Percentiles rank a stretch among this genome's conserved stretches.
Evolutionary conservation across 2,797 vertebrate genomes (phyloP).

Genomic region (Choloepus didactylus): DNA sequence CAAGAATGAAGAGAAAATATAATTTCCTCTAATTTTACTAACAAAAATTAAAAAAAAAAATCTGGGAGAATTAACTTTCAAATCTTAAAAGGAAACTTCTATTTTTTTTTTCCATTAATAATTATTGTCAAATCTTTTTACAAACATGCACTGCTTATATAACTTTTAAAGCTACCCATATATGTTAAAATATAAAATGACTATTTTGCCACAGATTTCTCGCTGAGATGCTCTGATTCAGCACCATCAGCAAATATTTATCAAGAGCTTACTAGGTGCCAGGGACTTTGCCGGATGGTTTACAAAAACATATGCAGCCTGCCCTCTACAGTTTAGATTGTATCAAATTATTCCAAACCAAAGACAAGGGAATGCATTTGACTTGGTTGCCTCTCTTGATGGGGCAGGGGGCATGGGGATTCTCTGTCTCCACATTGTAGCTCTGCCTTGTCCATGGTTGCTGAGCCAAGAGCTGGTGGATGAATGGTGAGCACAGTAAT

Average conservation of each 20-base stretch:
- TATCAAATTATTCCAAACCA: not conserved
- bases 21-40: not conserved
- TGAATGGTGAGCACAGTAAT: not conserved
- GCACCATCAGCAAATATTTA: not conserved
- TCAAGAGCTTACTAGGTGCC: not conserved
- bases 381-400: not conserved
- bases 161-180: not conserved
- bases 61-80: not conserved
- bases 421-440: not conserved
- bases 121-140: constrained; percentile 27
- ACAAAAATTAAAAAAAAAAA: not conserved
- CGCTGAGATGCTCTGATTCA: not conserved
- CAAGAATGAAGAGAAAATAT: constrained; percentile 6
- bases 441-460: not conserved
- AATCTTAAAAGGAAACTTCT: constrained; percentile 29
- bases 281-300: not conserved
- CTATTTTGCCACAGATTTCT: not conserved
- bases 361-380: not conserved
- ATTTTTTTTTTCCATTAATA: constrained; percentile 18
- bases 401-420: not conserved
- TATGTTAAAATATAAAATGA: not conserved
- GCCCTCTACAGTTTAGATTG: not conserved
- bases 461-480: not conserved
- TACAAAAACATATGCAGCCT: not conserved
- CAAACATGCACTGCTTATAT: not conserved